phyloP scores from a whole-genome alignment of 2,888 invertebrate genomes.

The Rhingia campestris region DNA sequence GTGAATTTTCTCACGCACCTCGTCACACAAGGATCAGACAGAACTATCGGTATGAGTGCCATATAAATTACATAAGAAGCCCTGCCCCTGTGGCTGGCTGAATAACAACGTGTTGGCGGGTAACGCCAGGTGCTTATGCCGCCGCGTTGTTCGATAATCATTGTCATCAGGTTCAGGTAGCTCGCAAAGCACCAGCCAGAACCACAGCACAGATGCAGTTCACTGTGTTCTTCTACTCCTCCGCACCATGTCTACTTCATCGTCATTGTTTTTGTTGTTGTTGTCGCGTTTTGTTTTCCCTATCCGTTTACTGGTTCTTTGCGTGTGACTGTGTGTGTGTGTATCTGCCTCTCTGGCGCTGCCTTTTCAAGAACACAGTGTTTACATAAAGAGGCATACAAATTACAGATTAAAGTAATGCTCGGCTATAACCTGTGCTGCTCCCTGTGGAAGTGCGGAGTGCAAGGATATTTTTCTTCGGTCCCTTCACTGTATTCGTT shows the following conservation, averaged over 20 bases:
- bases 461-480: slow-evolving; percentile 44
- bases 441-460: slow-evolving; percentile 37
- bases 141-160: slow-evolving; percentile 55
- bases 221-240: not conserved
- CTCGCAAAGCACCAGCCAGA: slow-evolving; percentile 2
- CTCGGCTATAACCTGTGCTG: slow-evolving; percentile 43
- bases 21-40: not conserved
- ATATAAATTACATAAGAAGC: slow-evolving; percentile 53
- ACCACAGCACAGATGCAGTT: slow-evolving; percentile 36
- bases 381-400: slow-evolving; percentile 64
- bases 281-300: not conserved
- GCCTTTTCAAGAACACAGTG: slow-evolving; percentile 55
- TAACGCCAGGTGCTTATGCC: slow-evolving; percentile 64
- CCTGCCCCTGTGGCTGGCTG: slow-evolving; percentile 33
- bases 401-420: slow-evolving; percentile 69
- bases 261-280: not conserved
- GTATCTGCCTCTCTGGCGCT: not conserved
- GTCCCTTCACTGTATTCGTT: not conserved
- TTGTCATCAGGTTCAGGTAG: slow-evolving; percentile 65
- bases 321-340: not conserved
- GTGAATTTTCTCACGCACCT: not conserved
- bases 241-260: not conserved
- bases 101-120: slow-evolving; percentile 60
- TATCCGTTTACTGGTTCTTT: not conserved
- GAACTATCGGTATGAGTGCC: not conserved